These are phyloP conservation scores for Leptinotarsa juncta DNA, from an alignment of 2,888 invertebrate species.

Conservation along the genomic window DNA sequence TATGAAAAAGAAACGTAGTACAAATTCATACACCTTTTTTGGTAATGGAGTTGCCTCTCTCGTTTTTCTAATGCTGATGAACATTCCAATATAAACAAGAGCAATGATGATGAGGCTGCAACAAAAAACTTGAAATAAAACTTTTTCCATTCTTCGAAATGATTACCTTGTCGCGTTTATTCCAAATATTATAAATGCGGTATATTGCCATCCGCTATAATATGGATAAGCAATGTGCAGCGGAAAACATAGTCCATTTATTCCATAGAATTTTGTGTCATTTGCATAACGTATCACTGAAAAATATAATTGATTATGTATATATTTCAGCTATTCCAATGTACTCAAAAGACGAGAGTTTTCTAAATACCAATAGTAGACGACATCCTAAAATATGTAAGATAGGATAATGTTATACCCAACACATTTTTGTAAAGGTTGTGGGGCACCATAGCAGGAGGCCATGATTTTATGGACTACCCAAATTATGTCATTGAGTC, in stretches of 20 bases:
- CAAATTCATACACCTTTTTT: conserved; percentile 73
- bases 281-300: conserved; percentile 14
- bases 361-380: too few relatives aligned
- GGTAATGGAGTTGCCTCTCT: conserved; percentile 71
- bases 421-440: too few relatives aligned
- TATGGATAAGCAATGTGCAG: conserved; percentile 77
- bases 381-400: too few relatives aligned
- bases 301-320: neutral
- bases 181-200: conserved; percentile 76
- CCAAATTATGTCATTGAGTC: too few relatives aligned
- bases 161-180: conserved; percentile 71
- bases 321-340: too few relatives aligned
- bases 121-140: neutral
- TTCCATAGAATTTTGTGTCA: conserved; percentile 71
- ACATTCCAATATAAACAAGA: conserved; percentile 72
- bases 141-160: conserved; percentile 24
- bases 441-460: too few relatives aligned
- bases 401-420: too few relatives aligned
- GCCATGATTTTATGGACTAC: too few relatives aligned
- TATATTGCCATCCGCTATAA: conserved; percentile 78
- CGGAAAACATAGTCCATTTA: conserved; percentile 77
- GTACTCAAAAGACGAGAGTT: too few relatives aligned
- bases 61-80: conserved; percentile 73
- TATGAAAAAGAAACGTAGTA: conserved; percentile 76
- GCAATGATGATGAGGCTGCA: conserved; percentile 70